Conservation (phyloP, 1,140 invertebrate species). For the Cepaea nemoralis region DNA sequence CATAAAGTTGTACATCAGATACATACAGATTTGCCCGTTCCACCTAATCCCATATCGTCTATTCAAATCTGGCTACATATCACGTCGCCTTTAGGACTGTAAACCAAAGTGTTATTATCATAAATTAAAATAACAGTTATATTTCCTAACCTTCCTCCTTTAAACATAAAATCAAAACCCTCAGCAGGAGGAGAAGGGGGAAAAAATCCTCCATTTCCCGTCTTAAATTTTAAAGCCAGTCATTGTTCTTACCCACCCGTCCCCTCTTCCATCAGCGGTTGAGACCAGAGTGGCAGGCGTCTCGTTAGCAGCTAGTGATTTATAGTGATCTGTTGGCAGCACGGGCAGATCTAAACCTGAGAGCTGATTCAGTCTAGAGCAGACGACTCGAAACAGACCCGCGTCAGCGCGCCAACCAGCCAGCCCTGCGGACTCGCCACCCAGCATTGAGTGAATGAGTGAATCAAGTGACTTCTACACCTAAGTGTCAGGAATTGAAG, state of each 20-base stretch:
- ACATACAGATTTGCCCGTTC: not conserved
- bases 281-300: slow-evolving; percentile 32
- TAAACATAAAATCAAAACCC: not conserved
- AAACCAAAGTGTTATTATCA: not conserved
- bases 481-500: not conserved
- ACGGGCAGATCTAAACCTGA: slow-evolving; percentile 16
- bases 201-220: slow-evolving; percentile 6
- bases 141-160: not conserved
- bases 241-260: slow-evolving; percentile 25
- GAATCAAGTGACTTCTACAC: slow-evolving; percentile 1
- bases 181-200: not conserved
- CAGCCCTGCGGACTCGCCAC: not conserved
- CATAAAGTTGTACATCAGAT: too few relatives aligned
- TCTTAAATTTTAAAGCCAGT: slow-evolving; percentile 16
- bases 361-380: slow-evolving; percentile 5
- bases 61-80: not conserved
- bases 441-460: slow-evolving; percentile 3
- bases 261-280: slow-evolving; percentile 15
- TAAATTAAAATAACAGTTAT: not conserved
- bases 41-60: not conserved
- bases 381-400: not conserved
- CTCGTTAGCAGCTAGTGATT: slow-evolving; percentile 30
- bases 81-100: not conserved
- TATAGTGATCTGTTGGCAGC: slow-evolving; percentile 39
- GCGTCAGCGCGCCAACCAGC: not conserved